Evolutionary conservation across 2,113 vertebrate genomes (phyloP), one percentile per base, ranked within the genome.

Genomic region (Etheostoma cragini): DNA sequence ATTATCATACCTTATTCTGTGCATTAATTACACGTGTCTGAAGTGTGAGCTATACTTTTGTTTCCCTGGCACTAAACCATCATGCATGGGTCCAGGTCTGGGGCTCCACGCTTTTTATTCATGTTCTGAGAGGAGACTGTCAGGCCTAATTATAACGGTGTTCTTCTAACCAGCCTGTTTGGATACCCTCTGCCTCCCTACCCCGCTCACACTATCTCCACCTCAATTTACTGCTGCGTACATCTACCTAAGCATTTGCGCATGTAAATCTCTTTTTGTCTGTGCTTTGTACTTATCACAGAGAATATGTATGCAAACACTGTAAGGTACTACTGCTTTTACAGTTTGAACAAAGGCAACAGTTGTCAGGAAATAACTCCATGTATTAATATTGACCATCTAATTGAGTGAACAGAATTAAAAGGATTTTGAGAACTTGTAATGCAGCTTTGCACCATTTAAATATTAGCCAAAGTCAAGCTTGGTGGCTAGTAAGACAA

Each of bases 141-240:
- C 89, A 89, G 80, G 64, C 24, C 82, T 89, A 91, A 94, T 95
- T 94, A 92, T 65, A 70, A 87, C 64, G 80, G 78, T 68, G 72
- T 76, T 57, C 70, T 69, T 79, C 78, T 62, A 83, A 84, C 74
- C 78, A 80, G 78, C 71, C 65, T 86, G 81, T 83, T 88, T 87
- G 81, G 60, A 76, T 67, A 87, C 54, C 49, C 54, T 77, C 84
- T 81, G 65, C 30, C 61, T 54, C 38, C 78, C 77, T 5, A 1
- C 38, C 17, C 33, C 46, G 17, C 57, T 42, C 65, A 69, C 61
- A 33, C 78, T 46, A 53, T 61, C 68, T 80, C 67, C 21, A 30
- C 64, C 60, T 80, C 76, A 75, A 81, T 81, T 78, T 69, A 73
- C 61, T 54, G 63, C 78, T 75, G 26, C 13, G 17, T 62, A 24